These are phyloP conservation scores for Acholoe squamosa DNA, from an alignment of 2,888 invertebrate species.

Conservation along the genomic window DNA sequence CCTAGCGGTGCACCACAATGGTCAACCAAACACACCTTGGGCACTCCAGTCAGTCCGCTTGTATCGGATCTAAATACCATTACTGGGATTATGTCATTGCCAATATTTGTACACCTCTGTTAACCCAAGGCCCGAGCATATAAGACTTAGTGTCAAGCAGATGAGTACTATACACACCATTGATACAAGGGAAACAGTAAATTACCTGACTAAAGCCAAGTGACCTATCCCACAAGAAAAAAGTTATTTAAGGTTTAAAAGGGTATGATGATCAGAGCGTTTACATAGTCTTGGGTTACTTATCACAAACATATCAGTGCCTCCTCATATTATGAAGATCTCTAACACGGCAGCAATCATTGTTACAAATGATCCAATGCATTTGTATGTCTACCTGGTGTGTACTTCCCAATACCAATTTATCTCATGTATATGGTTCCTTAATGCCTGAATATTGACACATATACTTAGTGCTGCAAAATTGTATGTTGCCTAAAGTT, in stretches of 20 bases:
- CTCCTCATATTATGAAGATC: constrained; percentile 17
- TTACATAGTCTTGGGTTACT: neutral
- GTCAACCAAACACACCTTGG: constrained; percentile 19
- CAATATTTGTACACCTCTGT: neutral
- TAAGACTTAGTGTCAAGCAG: too few relatives aligned
- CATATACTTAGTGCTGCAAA: neutral
- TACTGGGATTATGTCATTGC: neutral
- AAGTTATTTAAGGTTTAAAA: too few relatives aligned
- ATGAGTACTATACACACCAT: too few relatives aligned
- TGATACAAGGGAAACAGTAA: too few relatives aligned
- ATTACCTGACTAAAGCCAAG: too few relatives aligned
- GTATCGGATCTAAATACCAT: constrained; percentile 4
- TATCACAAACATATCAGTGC: constrained; percentile 33
- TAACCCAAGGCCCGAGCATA: neutral
- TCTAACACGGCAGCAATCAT: neutral
- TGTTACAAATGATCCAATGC: neutral
- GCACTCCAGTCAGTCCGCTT: neutral
- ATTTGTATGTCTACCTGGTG: neutral
- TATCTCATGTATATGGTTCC: neutral
- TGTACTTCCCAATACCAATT: neutral
- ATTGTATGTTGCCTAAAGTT: neutral
- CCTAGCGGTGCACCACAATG: neutral
- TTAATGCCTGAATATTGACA: neutral
- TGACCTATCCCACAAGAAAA: too few relatives aligned
- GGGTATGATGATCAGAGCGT: too few relatives aligned